phyloP scores from a whole-genome alignment of 2,797 vertebrate species.

The Sciurus carolinensis region DNA sequence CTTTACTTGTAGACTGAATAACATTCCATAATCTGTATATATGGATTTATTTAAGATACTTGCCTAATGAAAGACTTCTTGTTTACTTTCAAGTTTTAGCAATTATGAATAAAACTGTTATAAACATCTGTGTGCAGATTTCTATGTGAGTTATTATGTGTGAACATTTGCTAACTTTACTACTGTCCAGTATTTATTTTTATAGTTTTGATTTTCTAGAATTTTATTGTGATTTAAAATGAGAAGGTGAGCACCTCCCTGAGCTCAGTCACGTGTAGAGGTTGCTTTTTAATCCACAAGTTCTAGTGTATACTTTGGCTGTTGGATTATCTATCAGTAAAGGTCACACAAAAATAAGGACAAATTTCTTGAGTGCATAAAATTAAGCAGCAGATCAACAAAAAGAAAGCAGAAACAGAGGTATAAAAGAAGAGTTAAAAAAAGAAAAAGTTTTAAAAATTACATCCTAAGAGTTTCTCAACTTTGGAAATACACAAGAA shows the following conservation, averaged over 20 bases:
- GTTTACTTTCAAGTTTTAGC: not conserved
- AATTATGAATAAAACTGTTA: not conserved
- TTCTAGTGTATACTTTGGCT: not conserved
- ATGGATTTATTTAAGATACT: not conserved
- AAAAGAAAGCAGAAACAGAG: not conserved
- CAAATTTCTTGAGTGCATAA: not conserved
- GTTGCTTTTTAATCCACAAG: not conserved
- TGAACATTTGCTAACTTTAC: not conserved
- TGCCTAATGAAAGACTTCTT: too few species aligned
- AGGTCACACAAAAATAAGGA: not conserved
- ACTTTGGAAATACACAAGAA: not conserved
- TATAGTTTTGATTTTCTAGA: not conserved
- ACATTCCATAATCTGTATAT: not conserved
- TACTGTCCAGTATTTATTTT: too few species aligned
- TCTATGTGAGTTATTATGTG: not conserved
- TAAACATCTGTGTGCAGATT: not conserved
- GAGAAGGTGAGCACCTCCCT: not conserved
- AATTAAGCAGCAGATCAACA: accelerated
- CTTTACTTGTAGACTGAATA: not conserved
- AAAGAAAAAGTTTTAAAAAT: not conserved
- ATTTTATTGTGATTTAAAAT: not conserved
- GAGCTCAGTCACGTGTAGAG: not conserved
- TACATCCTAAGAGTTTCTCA: not conserved
- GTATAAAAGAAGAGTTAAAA: not conserved
- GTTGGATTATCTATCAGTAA: not conserved